Evolutionary conservation across 92 coral and sea anemone genomes (phyloP), one percentile per base, ranked within the genome.

Genomic region (Parazoanthus atlanticus): DNA sequence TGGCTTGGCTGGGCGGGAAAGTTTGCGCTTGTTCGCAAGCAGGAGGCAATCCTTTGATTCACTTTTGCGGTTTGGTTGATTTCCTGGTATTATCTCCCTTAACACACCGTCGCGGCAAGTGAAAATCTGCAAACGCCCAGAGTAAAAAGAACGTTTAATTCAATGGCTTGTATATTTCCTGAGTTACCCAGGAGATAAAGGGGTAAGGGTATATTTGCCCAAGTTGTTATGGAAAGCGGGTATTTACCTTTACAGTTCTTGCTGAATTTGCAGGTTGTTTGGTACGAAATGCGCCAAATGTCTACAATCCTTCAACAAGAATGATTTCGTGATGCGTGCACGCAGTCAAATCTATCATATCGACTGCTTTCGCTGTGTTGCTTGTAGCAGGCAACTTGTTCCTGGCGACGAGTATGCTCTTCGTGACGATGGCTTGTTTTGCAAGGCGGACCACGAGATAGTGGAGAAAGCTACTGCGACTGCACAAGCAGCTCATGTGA

Each of bases 271-370:
- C 93, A 97, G 99, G 94, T 94, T 97, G 80, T 97, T 97, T 73
- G 99, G 99, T 28, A 94, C 99, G 84, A 97, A 97, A 89, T 97
- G 99, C 89, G 98, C 99, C 85, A 97, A 97, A 86, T 97, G 99
- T 78, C 93, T 92, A 49, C 96, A 92, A 85, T 93, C 95, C 79
- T 94, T 97, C 90, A 95, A 92, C 94, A 97, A 94, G 90, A 95
- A 94, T 8, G 99, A 97, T 78, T 95, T 95, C 92, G 99, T 97
- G 80, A 97, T 97, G 99, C 89, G 98, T 88, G 99, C 98, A 70
- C 91, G 94, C 84, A 97, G 90, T 92, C 94, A 97, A 91, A 97
- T 97, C 86, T 97, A 94, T 75, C 99, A 97, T 88, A 90, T 97
- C 84, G 99, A 97, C 81, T 97, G 99, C 79, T 97, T 97, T 93